phyloP scores from a whole-genome alignment of 1,140 invertebrate species.

The Bombus waltoni region DNA sequence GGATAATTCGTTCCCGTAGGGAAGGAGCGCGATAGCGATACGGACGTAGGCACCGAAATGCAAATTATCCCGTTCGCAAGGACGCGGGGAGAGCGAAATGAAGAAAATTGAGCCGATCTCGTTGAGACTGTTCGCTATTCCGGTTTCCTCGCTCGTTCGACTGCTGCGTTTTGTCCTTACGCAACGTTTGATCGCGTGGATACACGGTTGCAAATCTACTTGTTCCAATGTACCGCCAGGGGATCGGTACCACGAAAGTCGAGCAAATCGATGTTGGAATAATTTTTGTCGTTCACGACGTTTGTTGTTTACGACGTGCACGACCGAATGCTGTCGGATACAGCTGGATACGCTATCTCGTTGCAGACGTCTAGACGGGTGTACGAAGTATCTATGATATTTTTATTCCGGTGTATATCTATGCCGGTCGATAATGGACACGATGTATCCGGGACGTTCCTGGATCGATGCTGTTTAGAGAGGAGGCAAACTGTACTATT shows the following conservation, averaged over 20 bases:
- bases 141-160: constrained; percentile 30
- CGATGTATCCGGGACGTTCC: too few species aligned
- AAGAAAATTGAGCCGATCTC: constrained; percentile 53
- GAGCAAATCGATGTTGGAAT: not conserved
- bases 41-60: constrained; percentile 66
- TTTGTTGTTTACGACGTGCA: constrained; percentile 1
- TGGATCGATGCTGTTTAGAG: too few species aligned
- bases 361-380: not conserved
- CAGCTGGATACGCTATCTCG: not conserved
- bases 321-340: not conserved
- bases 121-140: constrained; percentile 12
- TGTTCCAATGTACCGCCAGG: not conserved
- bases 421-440: too few species aligned
- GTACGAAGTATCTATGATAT: too few species aligned
- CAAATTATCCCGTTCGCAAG: constrained; percentile 71
- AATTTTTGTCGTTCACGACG: not conserved
- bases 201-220: constrained; percentile 11
- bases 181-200: constrained; percentile 21
- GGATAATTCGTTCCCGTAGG: constrained; percentile 73
- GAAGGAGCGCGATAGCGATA: constrained; percentile 57
- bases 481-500: too few species aligned
- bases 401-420: too few species aligned
- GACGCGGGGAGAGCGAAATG: constrained; percentile 60
- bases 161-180: constrained; percentile 44
- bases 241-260: constrained; percentile 40